Base-by-base conservation (phyloP, 1,140 invertebrate species). In the Pseudomyrmex flavicornis region DNA sequence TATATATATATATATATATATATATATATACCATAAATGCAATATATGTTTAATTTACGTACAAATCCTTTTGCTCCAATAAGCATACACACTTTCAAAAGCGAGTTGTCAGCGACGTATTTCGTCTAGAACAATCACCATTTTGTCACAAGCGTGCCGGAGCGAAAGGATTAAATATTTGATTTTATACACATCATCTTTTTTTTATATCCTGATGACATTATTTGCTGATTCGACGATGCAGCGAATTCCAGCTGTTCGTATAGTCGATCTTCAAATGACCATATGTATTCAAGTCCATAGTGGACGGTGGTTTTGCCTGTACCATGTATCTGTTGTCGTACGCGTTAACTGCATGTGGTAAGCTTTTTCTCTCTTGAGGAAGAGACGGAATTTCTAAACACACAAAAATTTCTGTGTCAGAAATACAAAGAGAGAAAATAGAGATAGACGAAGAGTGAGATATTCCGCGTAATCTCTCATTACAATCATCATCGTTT, bases 251-350 rank as follows among this genome's bases (percentile, higher is more conserved):
- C 96, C 97, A 97, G 90, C 96, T 97, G 89, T 95, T 96, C 1
- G 96, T 96, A 89, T 97, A 97, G 92, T 97, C 97, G 79, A 97
- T 97, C 92, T 96, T 96, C 15, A 97, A 93, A 87, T 97, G 96
- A 35, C 97, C 97, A 83, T 97, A 96, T 35, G 95, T 95, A 56
- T 95, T 97, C 10, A 97, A 91, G 48, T 95, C 95, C 89, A 96
- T 95, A 90, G 95, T 91, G 5, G 90, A 73, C 13, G 91, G 72
- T 12, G 90, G 84, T 63, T 88, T 62, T 63, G 90, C 83, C 70
- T 92, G 56, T 15, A 73, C 87, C 56, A 89, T 73, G 73, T 91
- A 90, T 65, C 88, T 88, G 20, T 87, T 85, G 69, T 91, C 90
- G 68, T 90, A 83, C 65, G 54, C 35, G 68, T 65, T 17, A n/a